These are phyloP conservation scores for Polyommatus iphigenia DNA, from an alignment of 2,888 invertebrate genomes.

Conservation along the genomic window DNA sequence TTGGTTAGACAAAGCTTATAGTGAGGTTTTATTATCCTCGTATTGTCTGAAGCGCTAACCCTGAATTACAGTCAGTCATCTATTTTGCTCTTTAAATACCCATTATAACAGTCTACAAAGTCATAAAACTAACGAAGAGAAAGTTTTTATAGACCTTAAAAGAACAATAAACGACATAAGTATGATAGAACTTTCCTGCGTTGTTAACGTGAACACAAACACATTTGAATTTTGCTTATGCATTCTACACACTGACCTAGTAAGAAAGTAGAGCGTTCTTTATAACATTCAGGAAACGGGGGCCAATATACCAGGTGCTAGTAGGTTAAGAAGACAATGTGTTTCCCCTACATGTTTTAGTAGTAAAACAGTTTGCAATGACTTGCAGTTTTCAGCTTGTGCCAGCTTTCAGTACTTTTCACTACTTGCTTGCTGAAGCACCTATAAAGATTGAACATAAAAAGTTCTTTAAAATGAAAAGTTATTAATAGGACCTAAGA, in stretches of 20 bases:
- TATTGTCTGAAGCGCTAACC: too few species aligned
- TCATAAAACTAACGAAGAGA: neutral
- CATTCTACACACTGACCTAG: constrained; percentile 37
- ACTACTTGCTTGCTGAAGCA: constrained; percentile 26
- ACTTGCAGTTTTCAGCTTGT: constrained; percentile 40
- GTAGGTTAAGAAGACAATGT: constrained; percentile 2
- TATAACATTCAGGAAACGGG: constrained; percentile 29
- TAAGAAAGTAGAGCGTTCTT: constrained; percentile 35
- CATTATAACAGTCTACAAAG: neutral
- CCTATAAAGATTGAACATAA: neutral
- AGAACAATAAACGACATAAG: neutral
- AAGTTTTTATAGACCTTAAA: neutral
- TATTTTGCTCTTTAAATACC: too few species aligned
- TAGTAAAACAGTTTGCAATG: constrained; percentile 34
- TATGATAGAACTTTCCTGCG: neutral
- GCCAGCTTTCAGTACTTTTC: constrained; percentile 26
- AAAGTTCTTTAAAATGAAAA: neutral
- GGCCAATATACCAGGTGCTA: neutral
- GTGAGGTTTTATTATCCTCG: too few species aligned
- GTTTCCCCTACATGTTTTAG: neutral
- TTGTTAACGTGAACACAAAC: neutral
- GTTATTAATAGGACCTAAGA: constrained; percentile 15
- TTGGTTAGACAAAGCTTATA: too few species aligned
- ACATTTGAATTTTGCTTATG: constrained; percentile 20
- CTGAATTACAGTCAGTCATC: too few species aligned